Evolutionary conservation across 2,113 vertebrate species (phyloP).

Genomic region (Trichomycterus rosablanca): DNA sequence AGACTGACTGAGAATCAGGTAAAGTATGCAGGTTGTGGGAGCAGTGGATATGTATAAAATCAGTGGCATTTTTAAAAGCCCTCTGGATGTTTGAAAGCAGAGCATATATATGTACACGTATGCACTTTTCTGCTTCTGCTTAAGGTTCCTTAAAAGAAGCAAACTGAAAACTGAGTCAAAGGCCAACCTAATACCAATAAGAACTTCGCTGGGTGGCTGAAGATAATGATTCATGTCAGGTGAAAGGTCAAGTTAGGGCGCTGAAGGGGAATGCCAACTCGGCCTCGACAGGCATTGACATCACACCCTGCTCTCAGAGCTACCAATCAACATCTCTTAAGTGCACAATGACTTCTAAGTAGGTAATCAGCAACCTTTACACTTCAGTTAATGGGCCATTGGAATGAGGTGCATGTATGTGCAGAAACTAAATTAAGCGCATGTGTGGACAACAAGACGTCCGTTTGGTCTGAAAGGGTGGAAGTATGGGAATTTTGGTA

Average conservation of each 20-base stretch:
- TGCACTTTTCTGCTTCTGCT: too few relatives aligned
- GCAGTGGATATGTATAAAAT: too few relatives aligned
- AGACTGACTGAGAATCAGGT: too few relatives aligned
- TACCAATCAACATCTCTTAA: not conserved
- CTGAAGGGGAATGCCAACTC: constrained; percentile 46
- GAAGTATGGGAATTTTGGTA: too few relatives aligned
- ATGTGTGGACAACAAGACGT: too few relatives aligned
- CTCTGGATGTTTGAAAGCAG: too few relatives aligned
- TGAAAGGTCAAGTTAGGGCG: constrained; percentile 41
- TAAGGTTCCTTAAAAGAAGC: not conserved
- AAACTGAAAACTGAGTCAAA: not conserved
- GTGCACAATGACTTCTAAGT: too few relatives aligned
- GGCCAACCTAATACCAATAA: not conserved
- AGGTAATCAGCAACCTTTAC: not conserved
- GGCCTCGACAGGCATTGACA: constrained; percentile 30
- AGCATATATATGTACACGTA: too few relatives aligned
- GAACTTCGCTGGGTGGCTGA: constrained; percentile 1
- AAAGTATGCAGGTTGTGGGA: too few relatives aligned
- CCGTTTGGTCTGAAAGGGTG: too few relatives aligned
- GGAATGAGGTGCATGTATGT: not conserved
- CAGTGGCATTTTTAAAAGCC: too few relatives aligned
- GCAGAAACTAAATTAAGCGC: not conserved
- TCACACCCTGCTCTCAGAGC: not conserved
- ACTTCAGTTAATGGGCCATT: not conserved
- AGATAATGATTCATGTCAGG: constrained; percentile 18